A percentile compares a stretch with the other conserved stretches of the same genome.
Evolutionary conservation across 23 tunicate species (phyloP).

Genomic region (Styela clava): DNA sequence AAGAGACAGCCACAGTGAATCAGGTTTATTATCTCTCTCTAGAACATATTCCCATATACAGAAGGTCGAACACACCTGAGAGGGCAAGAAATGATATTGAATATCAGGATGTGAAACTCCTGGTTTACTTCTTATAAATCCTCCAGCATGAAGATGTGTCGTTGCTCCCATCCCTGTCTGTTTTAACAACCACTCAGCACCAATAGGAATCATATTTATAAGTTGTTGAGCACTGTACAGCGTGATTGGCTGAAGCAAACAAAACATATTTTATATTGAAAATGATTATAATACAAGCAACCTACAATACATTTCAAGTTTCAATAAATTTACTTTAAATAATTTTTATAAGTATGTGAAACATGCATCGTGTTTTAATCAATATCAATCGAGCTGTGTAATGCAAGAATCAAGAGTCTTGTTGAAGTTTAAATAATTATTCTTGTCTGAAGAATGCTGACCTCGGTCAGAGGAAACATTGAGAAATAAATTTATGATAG

Average conservation of each 20-base stretch:
- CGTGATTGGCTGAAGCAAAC: slow-evolving; percentile 75
- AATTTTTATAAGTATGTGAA: no score
- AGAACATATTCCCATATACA: no score
- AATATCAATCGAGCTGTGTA: no score
- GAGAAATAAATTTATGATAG: no score
- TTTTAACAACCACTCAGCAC: slow-evolving; percentile 78
- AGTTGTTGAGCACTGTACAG: slow-evolving; percentile 82
- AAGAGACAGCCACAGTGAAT: no score
- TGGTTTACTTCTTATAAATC: slow-evolving; percentile 76
- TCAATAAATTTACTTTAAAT: no score
- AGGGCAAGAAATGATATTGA: slow-evolving; percentile 94
- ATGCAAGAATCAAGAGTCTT: no score
- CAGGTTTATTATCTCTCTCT: no score
- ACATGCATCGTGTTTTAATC: no score
- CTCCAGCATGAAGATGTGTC: slow-evolving; percentile 84
- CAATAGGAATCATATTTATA: slow-evolving; percentile 58
- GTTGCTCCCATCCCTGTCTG: slow-evolving; percentile 85
- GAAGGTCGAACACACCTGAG: slow-evolving; percentile 77
- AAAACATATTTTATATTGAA: neutral
- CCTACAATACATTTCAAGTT: slow-evolving; percentile 1
- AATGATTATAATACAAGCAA: neutral
- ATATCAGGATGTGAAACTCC: slow-evolving; percentile 88
- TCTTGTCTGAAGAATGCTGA: no score
- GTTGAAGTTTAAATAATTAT: no score
- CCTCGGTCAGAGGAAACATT: no score